Evolutionary conservation across 2,797 vertebrate genomes (phyloP).

Genomic region (Sebastes itinus): DNA sequence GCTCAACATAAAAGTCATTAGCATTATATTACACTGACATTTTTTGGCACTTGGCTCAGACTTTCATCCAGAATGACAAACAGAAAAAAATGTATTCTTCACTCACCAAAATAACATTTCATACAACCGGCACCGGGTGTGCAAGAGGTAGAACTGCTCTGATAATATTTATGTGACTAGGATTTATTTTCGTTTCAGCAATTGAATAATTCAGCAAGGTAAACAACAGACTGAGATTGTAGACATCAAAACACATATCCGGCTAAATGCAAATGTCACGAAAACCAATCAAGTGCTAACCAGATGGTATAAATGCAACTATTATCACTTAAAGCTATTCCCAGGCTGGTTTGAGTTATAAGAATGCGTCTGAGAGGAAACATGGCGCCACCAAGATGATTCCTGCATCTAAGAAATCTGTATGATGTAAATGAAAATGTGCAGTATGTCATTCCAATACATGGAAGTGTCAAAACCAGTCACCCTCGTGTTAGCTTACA

Average conservation of each 20-base stretch:
- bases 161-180: constrained; percentile 6
- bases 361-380: not conserved
- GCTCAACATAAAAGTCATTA: constrained; percentile 54
- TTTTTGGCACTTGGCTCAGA: constrained; percentile 27
- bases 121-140: not conserved
- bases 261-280: constrained; percentile 25
- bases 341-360: not conserved
- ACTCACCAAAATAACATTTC: constrained; percentile 25
- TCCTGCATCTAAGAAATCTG: not conserved
- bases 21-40: constrained; percentile 40
- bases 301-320: not conserved
- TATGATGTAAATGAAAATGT: not conserved
- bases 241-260: constrained; percentile 28
- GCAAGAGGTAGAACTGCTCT: not conserved
- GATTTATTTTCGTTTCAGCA: constrained; percentile 25
- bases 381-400: not conserved
- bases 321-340: constrained; percentile 3
- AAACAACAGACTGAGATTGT: constrained; percentile 3
- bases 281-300: constrained; percentile 18
- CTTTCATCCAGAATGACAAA: constrained; percentile 36
- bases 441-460: not conserved
- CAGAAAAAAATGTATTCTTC: not conserved
- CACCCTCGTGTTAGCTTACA: not conserved
- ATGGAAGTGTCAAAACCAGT: not conserved
- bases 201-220: constrained; percentile 30